phyloP scores from a whole-genome alignment of 2,888 invertebrate genomes.

The Pachymerium ferrugineum region DNA sequence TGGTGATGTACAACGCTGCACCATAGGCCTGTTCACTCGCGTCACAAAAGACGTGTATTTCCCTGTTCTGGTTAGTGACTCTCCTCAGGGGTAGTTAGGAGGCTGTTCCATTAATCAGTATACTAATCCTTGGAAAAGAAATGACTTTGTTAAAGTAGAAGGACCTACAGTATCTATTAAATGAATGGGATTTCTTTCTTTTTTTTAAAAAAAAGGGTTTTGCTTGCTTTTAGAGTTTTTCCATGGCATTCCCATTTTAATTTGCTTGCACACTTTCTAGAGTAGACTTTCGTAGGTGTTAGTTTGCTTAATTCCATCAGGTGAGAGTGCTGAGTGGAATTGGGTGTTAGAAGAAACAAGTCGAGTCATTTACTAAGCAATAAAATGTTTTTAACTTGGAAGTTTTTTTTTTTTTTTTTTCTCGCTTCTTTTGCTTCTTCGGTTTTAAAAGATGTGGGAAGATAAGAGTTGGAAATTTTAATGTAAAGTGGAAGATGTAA shows the following conservation, averaged over 20 bases:
- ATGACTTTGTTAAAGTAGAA: background rate
- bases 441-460: background rate
- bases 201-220: background rate
- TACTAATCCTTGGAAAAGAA: background rate
- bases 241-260: background rate
- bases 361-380: constrained; percentile 6
- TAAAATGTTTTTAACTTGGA: constrained; percentile 9
- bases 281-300: background rate
- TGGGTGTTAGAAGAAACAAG: constrained; percentile 17
- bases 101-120: background rate
- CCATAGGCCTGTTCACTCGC: no score
- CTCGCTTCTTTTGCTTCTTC: no score
- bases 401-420: background rate
- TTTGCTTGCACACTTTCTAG: constrained; percentile 13
- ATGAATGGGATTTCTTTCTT: background rate
- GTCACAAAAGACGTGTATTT: no score
- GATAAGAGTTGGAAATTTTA: background rate
- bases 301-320: constrained; percentile 12
- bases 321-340: constrained; percentile 17
- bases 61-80: no score
- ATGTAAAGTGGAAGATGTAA: background rate
- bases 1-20: no score
- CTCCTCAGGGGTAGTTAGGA: background rate
- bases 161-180: background rate
- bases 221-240: no score